Percentiles rank a stretch among this genome's conserved stretches.
Conservation (phyloP, 1,140 invertebrate species). For the Brachionus rubens region DNA sequence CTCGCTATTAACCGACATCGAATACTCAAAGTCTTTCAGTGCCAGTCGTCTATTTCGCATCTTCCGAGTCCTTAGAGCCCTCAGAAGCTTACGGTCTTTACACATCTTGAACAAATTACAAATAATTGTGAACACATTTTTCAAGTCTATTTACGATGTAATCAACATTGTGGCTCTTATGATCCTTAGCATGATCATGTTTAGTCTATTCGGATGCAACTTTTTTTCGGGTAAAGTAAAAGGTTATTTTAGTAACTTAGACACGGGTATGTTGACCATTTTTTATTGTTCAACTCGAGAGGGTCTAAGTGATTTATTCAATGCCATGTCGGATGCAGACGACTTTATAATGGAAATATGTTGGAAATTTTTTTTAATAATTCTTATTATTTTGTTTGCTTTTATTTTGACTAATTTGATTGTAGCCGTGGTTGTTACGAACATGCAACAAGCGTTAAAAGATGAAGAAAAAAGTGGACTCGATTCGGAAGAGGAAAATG, state of each 20-base stretch:
- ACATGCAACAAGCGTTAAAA: constrained; percentile 36
- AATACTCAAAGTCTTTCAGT: constrained; percentile 26
- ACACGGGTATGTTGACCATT: constrained; percentile 13
- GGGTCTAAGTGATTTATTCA: neutral
- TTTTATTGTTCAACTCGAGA: constrained; percentile 26
- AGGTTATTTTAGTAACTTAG: constrained; percentile 18
- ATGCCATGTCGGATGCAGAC: neutral
- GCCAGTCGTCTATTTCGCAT: constrained; percentile 19
- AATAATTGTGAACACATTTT: constrained; percentile 26
- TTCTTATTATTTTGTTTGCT: constrained; percentile 16
- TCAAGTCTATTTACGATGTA: constrained; percentile 23
- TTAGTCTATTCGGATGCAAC: constrained; percentile 16
- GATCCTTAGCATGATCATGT: constrained; percentile 8
- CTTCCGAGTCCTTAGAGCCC: constrained; percentile 10
- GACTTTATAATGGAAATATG: constrained; percentile 9
- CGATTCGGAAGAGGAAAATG: neutral
- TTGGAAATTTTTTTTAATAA: constrained; percentile 34
- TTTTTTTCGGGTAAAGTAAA: constrained; percentile 27
- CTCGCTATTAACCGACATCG: neutral
- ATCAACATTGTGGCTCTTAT: constrained; percentile 12
- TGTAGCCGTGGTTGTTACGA: constrained; percentile 11
- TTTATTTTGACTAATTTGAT: constrained; percentile 32
- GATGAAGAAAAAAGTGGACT: neutral
- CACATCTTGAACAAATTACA: constrained; percentile 15
- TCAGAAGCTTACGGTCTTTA: constrained; percentile 2